A percentile compares a stretch with the other conserved stretches of the same genome.
Evolutionary conservation across 2,797 vertebrate species (phyloP).

Genomic region (Tolypeutes matacus): DNA sequence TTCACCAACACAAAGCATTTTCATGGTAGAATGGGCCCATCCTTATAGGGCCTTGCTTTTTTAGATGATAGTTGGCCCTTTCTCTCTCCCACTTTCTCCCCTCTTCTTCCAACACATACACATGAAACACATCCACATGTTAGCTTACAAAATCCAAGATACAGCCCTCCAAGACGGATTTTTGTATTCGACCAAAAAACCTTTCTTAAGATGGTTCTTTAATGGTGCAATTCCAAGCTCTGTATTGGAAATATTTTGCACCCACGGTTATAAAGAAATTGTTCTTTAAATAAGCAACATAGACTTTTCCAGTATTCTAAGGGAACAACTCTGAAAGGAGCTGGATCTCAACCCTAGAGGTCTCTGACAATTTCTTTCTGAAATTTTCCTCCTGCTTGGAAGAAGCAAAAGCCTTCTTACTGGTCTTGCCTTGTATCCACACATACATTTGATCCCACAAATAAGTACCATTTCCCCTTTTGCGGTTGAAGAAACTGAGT

Average conservation of each 20-base stretch:
- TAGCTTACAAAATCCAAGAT: neutral
- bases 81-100: neutral
- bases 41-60: neutral
- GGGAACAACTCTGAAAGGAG: neutral
- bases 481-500: neutral
- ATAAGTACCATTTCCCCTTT: neutral
- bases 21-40: too few relatives aligned
- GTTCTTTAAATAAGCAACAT: neutral
- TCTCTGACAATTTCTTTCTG: neutral
- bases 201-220: neutral
- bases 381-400: neutral
- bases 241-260: constrained; percentile 23
- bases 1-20: neutral
- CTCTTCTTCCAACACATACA: neutral
- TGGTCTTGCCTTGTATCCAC: neutral
- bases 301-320: neutral
- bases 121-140: neutral
- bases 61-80: neutral
- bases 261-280: neutral
- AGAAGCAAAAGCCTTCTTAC: neutral
- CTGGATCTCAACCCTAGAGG: neutral
- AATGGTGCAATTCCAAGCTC: neutral
- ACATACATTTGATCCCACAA: neutral
- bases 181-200: neutral
- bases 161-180: neutral